These are phyloP conservation scores for Tor tambroides DNA, from an alignment of 2,113 vertebrate genomes.

Conservation along the genomic window DNA sequence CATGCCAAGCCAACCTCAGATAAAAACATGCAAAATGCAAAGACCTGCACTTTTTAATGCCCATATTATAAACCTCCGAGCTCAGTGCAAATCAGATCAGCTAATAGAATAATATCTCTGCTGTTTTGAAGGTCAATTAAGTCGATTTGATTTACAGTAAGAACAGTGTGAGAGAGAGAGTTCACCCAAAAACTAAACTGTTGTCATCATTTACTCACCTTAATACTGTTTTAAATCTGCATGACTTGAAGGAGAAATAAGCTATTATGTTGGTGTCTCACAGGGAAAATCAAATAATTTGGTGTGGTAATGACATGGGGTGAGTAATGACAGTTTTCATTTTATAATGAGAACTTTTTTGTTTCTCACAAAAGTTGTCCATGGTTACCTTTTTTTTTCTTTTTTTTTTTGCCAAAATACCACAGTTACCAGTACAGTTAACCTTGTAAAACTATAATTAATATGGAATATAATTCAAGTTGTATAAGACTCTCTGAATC, in stretches of 20 bases:
- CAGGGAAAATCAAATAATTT: not conserved
- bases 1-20: slow-evolving; percentile 60
- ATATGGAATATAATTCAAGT: not conserved
- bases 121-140: not conserved
- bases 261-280: not conserved
- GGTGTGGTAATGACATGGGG: not conserved
- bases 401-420: not conserved
- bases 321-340: not conserved
- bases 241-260: not conserved
- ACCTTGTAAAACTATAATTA: slow-evolving; percentile 20
- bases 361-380: not conserved
- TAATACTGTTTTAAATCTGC: not conserved
- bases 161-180: not conserved
- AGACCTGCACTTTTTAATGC: slow-evolving; percentile 54
- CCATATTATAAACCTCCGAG: slow-evolving; percentile 27
- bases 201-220: not conserved
- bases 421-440: slow-evolving; percentile 2
- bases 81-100: slow-evolving; percentile 27
- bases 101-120: not conserved
- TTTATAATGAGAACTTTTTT: not conserved
- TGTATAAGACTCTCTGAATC: not conserved
- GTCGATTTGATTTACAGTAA: slow-evolving; percentile 7
- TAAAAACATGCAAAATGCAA: slow-evolving; percentile 52
- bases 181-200: not conserved
- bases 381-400: not conserved